Conservation (phyloP, 2,888 invertebrate species). For the Xestobium rufovillosum region DNA sequence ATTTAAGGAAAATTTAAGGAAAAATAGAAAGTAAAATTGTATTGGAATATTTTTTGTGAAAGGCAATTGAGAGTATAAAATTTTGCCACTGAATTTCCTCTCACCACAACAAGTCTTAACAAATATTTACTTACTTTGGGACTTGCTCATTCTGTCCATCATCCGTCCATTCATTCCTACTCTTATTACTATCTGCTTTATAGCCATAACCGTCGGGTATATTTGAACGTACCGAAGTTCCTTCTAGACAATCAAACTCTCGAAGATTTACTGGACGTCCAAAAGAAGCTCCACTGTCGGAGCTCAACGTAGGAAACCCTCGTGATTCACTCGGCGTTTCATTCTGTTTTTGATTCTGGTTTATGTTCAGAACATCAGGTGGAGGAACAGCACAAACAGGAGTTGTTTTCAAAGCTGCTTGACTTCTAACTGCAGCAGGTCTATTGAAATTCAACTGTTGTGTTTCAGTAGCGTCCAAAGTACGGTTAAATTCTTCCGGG, state of each 20-base stretch:
- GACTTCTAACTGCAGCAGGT: no score
- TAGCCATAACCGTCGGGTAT: constrained; percentile 21
- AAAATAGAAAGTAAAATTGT: no score
- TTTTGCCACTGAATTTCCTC: no score
- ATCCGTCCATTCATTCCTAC: constrained; percentile 35
- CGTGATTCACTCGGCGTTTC: constrained; percentile 15
- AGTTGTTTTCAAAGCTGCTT: no score
- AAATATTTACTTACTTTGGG: constrained; percentile 23
- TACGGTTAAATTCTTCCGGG: no score
- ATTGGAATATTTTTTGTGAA: no score
- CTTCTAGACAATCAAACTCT: constrained; percentile 22
- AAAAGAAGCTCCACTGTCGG: no score
- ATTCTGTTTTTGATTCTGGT: constrained; percentile 39
- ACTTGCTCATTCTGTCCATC: constrained; percentile 24
- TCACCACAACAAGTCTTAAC: not conserved
- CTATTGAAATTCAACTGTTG: no score
- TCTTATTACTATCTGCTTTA: constrained; percentile 20
- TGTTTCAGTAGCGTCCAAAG: no score
- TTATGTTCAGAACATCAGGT: constrained; percentile 52
- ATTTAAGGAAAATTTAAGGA: no score
- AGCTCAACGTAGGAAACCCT: constrained; percentile 4
- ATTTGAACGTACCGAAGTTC: constrained; percentile 21
- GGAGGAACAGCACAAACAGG: constrained; percentile 35
- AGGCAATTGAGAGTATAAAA: no score
- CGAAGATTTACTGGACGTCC: no score